Base-by-base conservation (phyloP, 2,797 vertebrate species). In the Scolopax bukidnonensis region DNA sequence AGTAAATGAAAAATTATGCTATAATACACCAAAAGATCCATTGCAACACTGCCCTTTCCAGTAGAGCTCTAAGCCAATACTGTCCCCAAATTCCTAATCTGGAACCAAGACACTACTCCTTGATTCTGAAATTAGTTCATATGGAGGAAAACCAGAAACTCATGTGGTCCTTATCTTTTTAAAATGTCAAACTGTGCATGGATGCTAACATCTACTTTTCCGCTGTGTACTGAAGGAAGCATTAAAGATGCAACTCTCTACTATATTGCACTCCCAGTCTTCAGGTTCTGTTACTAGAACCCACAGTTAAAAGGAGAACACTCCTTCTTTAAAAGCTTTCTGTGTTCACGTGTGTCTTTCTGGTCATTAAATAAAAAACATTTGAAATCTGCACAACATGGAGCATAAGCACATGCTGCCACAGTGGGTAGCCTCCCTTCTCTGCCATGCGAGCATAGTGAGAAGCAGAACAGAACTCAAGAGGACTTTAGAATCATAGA, bases 301-400 rank as follows among this genome's bases (percentile, higher is more conserved):
- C 16, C 57, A 25, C 6, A 67, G 18, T 8, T 21, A 75, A 76
- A 87, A 81, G 25, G 16, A 30, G 12, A 78, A 57, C 7, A 63
- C 2, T 2, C 10, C 25, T 25, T 53, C 43, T 64, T 20, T 48
- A 56, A 60, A 40, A 73, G 38, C 27, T 33, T 65, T 83, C 59
- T 19, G 16, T 50, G 32, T 36, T 40, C n/a, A n/a, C 0, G 1
- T 1, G 0, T 41, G 6, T 13, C 47, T 16, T 68, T 54, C 48
- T 53, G 40, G 38, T 45, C 21, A 60, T 24, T 15, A 4, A 9
- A 47, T 12, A 38, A 41, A 74, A 61, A 2, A 12, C 18, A 28
- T 40, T 4, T 61, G 47, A 81, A 71, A 41, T 17, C 25, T 28
- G 43, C 12, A 30, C 19, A n/a, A 27, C 15, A 14, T 2, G 8